phyloP scores from a whole-genome alignment of 2,113 vertebrate species.

The Dromaius novaehollandiae region DNA sequence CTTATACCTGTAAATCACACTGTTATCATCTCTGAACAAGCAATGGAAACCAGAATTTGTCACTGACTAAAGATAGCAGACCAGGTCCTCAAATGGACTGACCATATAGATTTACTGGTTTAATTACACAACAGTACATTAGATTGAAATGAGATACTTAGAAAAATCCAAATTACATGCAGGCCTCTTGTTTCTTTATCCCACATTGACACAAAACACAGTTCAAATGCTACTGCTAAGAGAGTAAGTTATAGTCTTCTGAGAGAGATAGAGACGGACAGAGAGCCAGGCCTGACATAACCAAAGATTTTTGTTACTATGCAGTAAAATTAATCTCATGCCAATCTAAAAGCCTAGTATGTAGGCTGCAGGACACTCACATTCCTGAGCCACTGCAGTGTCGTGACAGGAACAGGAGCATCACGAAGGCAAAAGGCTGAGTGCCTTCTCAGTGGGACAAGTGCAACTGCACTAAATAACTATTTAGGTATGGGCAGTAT shows the following conservation, averaged over 20 bases:
- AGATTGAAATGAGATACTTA: constrained; percentile 86
- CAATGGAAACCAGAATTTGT: constrained; percentile 81
- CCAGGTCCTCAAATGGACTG: constrained; percentile 69
- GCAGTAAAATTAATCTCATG: not conserved
- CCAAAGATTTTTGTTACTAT: constrained; percentile 34
- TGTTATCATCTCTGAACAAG: constrained; percentile 83
- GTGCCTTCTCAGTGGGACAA: not conserved
- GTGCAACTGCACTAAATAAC: not conserved
- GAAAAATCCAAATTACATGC: constrained; percentile 95
- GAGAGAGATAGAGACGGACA: constrained; percentile 13
- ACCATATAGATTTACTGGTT: constrained; percentile 87
- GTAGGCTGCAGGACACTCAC: not conserved
- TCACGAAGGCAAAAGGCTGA: not conserved
- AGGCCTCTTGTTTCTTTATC: constrained; percentile 92
- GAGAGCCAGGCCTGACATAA: not conserved
- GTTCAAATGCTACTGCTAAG: constrained; percentile 78
- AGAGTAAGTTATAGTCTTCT: constrained; percentile 30
- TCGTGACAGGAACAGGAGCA: not conserved
- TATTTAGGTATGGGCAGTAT: not conserved
- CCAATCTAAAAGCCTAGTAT: not conserved
- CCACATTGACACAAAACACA: constrained; percentile 84
- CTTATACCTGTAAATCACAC: constrained; percentile 91
- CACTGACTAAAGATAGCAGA: constrained; percentile 73
- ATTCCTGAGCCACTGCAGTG: not conserved
- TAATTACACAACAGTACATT: constrained; percentile 85